Evolutionary conservation across 2,797 vertebrate species (phyloP), one percentile per base, ranked within the genome.

Genomic region (Galaxias olidus): DNA sequence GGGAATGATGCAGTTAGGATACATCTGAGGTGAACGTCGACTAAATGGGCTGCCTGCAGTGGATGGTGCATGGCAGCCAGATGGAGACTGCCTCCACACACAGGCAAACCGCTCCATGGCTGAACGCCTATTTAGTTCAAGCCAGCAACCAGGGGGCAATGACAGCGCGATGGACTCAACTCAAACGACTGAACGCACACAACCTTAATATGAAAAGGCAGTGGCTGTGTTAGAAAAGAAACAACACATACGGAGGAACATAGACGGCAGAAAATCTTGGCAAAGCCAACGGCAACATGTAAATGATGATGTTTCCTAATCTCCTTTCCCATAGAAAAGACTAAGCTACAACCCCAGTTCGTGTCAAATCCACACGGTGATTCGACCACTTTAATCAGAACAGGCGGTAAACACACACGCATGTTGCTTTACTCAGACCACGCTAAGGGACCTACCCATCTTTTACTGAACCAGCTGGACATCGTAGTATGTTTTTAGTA

Each of bases 41-140:
- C 76, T 82, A 86, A 86, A 73, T 86, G 75, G 75, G 79, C 80
- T 87, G 81, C 12, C 80, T 87, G 81, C 12, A 74, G 14, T 72
- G 68, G 79, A 73, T 46, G 64, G 48, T 58, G 64, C 41, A 54
- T 76, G 66, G 40, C 80, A 77, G 80, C 85, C 81, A 75, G 82
- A 82, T 85, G 84, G 84, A 85, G 73, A 15, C 62, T 71, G 77
- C 71, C 76, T 79, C 79, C 72, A 72, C 65, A 71, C 66, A 84
- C 80, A 87, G 84, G 80, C 84, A 82, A 88, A 79, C 79, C 76
- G 77, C 83, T 87, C 85, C 81, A 90, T 87, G 90, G 90, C 78
- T 90, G 78, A 89, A 79, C 87, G 88, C 86, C 84, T 82, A 88
- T 90, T 86, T 88, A 89, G 88, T 89, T 89, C 85, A 89, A 59